These are phyloP conservation scores for Amblyopsis hoosieri DNA, from an alignment of 2,797 vertebrate species.

Conservation along the genomic window DNA sequence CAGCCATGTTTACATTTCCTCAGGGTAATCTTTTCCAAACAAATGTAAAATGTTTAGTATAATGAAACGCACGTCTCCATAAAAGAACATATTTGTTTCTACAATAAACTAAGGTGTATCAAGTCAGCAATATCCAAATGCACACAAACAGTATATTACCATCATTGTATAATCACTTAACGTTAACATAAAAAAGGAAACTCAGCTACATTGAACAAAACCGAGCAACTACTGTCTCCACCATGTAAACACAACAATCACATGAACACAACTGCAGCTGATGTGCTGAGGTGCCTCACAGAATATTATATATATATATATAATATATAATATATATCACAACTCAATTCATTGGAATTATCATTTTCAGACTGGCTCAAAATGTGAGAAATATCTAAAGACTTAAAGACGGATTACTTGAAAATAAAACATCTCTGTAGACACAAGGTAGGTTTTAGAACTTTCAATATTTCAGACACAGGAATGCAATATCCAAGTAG, in stretches of 20 bases:
- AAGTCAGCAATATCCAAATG: constrained; percentile 68
- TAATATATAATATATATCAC: constrained; percentile 20
- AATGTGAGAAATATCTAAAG: constrained; percentile 64
- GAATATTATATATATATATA: constrained; percentile 45
- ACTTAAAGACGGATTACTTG: constrained; percentile 58
- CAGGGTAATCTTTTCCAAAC: constrained; percentile 26
- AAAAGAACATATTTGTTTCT: constrained; percentile 53
- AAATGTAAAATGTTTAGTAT: constrained; percentile 46
- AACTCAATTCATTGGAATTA: constrained; percentile 59
- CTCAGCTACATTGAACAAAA: constrained; percentile 86
- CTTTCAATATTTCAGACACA: constrained; percentile 59
- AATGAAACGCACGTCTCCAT: constrained; percentile 47
- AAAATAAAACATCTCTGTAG: constrained; percentile 62
- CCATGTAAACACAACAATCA: constrained; percentile 90
- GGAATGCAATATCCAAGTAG: constrained; percentile 62
- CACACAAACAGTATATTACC: constrained; percentile 67
- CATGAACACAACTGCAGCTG: constrained; percentile 87
- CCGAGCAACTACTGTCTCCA: constrained; percentile 78
- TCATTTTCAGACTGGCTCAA: constrained; percentile 75
- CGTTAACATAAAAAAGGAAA: constrained; percentile 71
- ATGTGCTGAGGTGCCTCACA: constrained; percentile 78
- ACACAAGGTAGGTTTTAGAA: constrained; percentile 53
- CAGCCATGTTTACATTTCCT: constrained; percentile 20
- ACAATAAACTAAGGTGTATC: constrained; percentile 53
- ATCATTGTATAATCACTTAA: constrained; percentile 59